Conservation (phyloP, 2,113 vertebrate species). For the Myotis yumanensis region DNA sequence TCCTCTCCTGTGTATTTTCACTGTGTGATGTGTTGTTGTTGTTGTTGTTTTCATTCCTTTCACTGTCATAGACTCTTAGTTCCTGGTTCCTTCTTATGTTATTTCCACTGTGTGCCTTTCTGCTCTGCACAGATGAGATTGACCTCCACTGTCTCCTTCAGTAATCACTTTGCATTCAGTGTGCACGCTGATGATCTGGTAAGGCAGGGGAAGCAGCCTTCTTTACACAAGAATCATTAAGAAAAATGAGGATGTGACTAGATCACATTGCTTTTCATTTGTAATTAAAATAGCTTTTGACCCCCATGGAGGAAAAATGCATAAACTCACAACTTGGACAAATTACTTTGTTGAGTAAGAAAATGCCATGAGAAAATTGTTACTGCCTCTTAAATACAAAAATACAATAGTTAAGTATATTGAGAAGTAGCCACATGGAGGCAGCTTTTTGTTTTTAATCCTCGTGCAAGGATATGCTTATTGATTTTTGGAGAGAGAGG, state of each 20-base stretch:
- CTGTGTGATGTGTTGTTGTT: background rate
- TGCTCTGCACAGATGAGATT: background rate
- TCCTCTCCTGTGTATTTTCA: background rate
- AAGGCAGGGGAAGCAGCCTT: background rate
- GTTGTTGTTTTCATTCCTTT: background rate
- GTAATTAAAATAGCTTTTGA: constrained; percentile 41
- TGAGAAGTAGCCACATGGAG: constrained; percentile 1
- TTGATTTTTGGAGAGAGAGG: background rate
- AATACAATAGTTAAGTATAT: background rate
- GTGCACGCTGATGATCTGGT: background rate
- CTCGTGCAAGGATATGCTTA: background rate
- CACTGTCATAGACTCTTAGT: background rate
- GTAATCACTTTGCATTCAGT: background rate
- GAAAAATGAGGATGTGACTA: background rate
- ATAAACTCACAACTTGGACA: background rate
- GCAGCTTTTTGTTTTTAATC: background rate
- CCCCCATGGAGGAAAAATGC: background rate
- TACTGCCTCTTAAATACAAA: constrained; percentile 32
- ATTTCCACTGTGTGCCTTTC: background rate
- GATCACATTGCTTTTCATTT: constrained; percentile 24
- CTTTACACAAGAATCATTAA: background rate
- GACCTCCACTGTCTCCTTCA: background rate
- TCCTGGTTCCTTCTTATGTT: background rate
- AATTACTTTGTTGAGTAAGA: constrained; percentile 40
- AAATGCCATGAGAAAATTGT: constrained; percentile 43